Conservation (phyloP, 2,888 invertebrate genomes). For the Agrilus mali region DNA sequence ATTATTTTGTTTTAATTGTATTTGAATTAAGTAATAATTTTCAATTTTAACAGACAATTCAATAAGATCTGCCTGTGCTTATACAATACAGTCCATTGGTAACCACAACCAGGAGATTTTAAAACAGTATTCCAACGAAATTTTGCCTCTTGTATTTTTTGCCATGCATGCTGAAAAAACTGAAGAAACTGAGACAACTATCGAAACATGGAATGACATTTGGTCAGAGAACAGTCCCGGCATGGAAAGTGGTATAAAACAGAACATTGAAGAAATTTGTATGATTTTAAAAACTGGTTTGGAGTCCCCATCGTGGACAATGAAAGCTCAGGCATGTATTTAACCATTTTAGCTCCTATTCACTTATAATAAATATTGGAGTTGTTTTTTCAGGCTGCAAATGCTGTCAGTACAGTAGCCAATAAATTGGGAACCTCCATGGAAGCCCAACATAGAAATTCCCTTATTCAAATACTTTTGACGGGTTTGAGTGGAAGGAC, state of each 20-base stretch:
- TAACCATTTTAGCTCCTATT: not conserved
- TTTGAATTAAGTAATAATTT: conserved; percentile 8
- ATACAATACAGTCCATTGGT: conserved; percentile 67
- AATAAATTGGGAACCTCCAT: conserved; percentile 53
- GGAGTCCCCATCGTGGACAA: conserved; percentile 75
- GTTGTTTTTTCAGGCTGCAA: conserved; percentile 49
- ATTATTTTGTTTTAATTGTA: not conserved
- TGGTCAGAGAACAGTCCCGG: conserved; percentile 86
- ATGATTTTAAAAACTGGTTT: conserved; percentile 56
- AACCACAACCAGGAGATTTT: conserved; percentile 73
- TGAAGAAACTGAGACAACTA: conserved; percentile 48
- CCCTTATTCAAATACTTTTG: conserved; percentile 50
- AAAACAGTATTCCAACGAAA: conserved; percentile 58
- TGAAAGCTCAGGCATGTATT: conserved; percentile 61
- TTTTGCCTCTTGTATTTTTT: conserved; percentile 75
- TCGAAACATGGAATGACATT: conserved; percentile 73
- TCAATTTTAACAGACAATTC: conserved; percentile 48
- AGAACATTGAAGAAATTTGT: conserved; percentile 62
- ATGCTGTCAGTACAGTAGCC: conserved; percentile 69
- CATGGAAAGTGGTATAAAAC: conserved; percentile 68
- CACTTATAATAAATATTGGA: not conserved
- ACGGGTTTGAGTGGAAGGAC: conserved; percentile 69
- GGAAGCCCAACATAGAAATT: conserved; percentile 48
- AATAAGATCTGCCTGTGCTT: conserved; percentile 58
- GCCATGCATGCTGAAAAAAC: conserved; percentile 79